Evolutionary conservation across 2,113 vertebrate genomes (phyloP), one percentile per base, ranked within the genome.

Genomic region (Epinephelus lanceolatus): DNA sequence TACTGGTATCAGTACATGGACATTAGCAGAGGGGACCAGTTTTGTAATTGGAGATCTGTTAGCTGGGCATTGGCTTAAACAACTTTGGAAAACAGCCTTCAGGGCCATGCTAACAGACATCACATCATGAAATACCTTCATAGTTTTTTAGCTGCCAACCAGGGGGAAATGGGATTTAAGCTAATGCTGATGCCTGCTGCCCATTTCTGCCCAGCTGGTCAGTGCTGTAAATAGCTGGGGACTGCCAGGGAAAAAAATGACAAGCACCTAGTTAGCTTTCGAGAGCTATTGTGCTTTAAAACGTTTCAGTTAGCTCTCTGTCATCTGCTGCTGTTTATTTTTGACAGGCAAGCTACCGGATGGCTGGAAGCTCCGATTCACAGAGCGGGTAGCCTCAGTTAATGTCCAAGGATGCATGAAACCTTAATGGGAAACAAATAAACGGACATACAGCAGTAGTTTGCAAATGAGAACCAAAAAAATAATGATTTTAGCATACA

Each of bases 111-210:
- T 30, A 55, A 62, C 33, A 17, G 49, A 27, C 33, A 76, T 45
- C 15, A 40, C 7, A 15, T 71, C 40, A 66, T 72, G 52, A 71
- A 80, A 57, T 30, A 37, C 52, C 17, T 21, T 74, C 19, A 37
- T 51, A 73, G 12, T 60, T 73, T 67, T 52, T 67, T 52, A 33
- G n/a, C 76, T 81, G 71, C 53, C 75, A 73, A 45, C 33, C 71
- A 25, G 65, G 71, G 51, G 67, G 56, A 80, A 63, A 47, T 3
- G 51, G 57, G 68, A 69, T 53, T 63, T 65, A 21, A 80, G 51
- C 55, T 66, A 42, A 63, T 79, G 47, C 51, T 42, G 52, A 76
- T 76, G 52, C n/a, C 71, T 57, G 51, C 52, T 72, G 71, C 51
- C 61, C 45, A 55, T 52, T 83, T 33, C 23, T n/a, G 55, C 27